Base-by-base conservation (phyloP, 2,888 invertebrate genomes). In the Lochmaea capreae region DNA sequence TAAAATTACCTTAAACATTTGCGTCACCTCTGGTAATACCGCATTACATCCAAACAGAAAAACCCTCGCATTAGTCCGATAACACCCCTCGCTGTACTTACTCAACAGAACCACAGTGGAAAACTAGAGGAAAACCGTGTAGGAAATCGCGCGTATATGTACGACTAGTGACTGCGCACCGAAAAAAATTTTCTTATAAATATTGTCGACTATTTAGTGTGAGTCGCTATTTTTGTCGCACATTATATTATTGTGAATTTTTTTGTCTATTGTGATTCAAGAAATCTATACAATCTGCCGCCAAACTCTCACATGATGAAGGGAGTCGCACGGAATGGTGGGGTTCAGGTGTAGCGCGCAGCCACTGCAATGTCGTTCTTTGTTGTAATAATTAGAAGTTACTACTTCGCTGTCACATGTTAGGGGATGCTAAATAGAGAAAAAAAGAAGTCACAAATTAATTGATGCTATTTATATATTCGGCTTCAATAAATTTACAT, bases 31-130 rank as follows among this genome's bases (percentile, higher is more conserved):
- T 63, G 71, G 69, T 73, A 72, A 73, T 76, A 73, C 79, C 78
- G 79, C 81, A 82, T 81, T 81, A 79, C 78, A 77, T 81, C 80
- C 81, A 80, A 77, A 79, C 74, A 81, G 78, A 72, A 72, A 79
- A 75, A 75, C 72, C 72, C 72, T 68, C 75, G 77, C 79, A 78
- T 73, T 65, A 77, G 76, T 66, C 73, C 65, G 78, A 76, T 66
- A 74, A 77, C 81, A 81, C 81, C 78, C 68, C 72, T 76, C 76
- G 78, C 76, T 76, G 78, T 80, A 80, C 79, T 73, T 78, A 80
- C 79, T 79, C 76, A 78, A 78, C 79, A 75, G 77, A 77, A 77
- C 79, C 81, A 78, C 81, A 78, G 80, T 77, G 75, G 79, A 78
- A 81, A 79, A 79, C 79, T 79, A 77, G 11, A 54, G 80, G 79